Conservation (phyloP, 23 tunicate genomes). For the Ascidia mentula region DNA sequence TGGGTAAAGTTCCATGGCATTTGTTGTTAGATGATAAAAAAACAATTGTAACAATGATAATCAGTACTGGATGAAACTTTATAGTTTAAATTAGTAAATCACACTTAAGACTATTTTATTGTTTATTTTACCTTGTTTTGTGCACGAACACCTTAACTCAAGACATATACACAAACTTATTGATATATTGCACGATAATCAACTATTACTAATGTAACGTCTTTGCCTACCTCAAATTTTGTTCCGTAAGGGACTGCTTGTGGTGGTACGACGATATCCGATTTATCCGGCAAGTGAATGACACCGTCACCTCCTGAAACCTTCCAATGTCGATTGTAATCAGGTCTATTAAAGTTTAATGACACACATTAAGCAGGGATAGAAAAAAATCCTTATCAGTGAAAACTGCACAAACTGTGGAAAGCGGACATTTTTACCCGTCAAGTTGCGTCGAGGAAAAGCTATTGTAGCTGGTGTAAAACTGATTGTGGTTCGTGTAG, state of each 20-base stretch:
- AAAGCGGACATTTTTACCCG: background rate
- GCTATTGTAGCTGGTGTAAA: background rate
- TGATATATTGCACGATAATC: no score
- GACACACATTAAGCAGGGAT: background rate
- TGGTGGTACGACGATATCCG: slow-evolving; percentile 70
- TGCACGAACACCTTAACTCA: no score
- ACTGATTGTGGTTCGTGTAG: background rate
- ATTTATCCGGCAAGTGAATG: slow-evolving; percentile 72
- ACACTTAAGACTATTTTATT: no score
- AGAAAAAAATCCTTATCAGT: background rate
- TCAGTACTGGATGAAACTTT: no score
- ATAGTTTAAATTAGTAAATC: no score
- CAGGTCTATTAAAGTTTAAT: background rate
- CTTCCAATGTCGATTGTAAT: slow-evolving; percentile 25
- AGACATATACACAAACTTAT: no score
- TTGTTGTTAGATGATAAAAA: no score
- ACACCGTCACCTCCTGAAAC: slow-evolving; percentile 65
- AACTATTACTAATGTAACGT: no score
- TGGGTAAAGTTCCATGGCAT: no score
- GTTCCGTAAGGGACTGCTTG: slow-evolving; percentile 78
- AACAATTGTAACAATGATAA: no score
- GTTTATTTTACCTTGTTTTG: no score
- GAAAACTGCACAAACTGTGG: background rate
- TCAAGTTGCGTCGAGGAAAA: background rate
- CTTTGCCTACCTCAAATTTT: slow-evolving; percentile 47